phyloP scores from a whole-genome alignment of 2,113 vertebrate species.

The human region GRCh38 chr5:20567501-20568000 shows the following conservation, averaged over 20 bases:
- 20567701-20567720: background rate
- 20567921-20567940: background rate
- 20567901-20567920: background rate
- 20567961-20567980: background rate
- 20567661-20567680: background rate
- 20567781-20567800: background rate
- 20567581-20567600: background rate
- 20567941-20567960: background rate
- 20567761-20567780: background rate
- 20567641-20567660: background rate
- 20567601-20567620: background rate
- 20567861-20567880: background rate
- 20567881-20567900: background rate
- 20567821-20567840: background rate
- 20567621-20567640: background rate
- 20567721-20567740: background rate
- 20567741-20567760: background rate
- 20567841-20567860: background rate
- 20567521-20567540: background rate
- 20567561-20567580: background rate
- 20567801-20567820: background rate
- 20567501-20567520: accelerated
- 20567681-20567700: background rate
- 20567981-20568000: background rate
- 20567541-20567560: background rate